Percentiles rank a stretch among this genome's conserved stretches.
phyloP scores from a whole-genome alignment of 2,797 vertebrate genomes.

The Sebastolobus altivelis region DNA sequence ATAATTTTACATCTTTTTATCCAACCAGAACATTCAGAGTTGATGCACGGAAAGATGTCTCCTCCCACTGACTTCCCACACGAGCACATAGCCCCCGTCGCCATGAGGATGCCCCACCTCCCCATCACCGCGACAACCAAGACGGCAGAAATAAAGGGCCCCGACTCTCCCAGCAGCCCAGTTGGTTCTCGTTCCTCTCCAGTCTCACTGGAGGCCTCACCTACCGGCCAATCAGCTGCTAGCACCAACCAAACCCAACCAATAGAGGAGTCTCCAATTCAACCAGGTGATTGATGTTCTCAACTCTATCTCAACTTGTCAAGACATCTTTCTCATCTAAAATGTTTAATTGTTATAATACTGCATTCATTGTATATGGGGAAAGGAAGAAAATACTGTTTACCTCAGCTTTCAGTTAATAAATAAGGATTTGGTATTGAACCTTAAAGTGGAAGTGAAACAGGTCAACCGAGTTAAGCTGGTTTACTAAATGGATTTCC shows the following conservation, averaged over 20 bases:
- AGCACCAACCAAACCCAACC: slow-evolving; percentile 71
- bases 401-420: not conserved
- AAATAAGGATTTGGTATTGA: not conserved
- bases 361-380: not conserved
- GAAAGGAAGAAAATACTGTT: not conserved
- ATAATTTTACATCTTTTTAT: not conserved
- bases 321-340: not conserved
- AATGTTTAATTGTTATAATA: not conserved
- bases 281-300: slow-evolving; percentile 77
- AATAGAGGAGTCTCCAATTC: slow-evolving; percentile 75
- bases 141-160: slow-evolving; percentile 78
- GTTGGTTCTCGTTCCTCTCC: slow-evolving; percentile 73
- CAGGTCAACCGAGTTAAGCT: too few relatives aligned
- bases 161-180: slow-evolving; percentile 79
- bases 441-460: too few relatives aligned
- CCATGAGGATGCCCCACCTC: slow-evolving; percentile 90
- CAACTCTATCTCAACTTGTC: slow-evolving; percentile 2
- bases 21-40: slow-evolving; percentile 81
- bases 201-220: slow-evolving; percentile 57
- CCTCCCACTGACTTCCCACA: slow-evolving; percentile 74
- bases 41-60: slow-evolving; percentile 73
- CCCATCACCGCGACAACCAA: slow-evolving; percentile 88
- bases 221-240: slow-evolving; percentile 65
- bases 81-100: slow-evolving; percentile 71
- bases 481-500: too few relatives aligned